These are phyloP conservation scores for Polylopha cassiicola DNA, from an alignment of 2,888 invertebrate species.

Conservation along the genomic window DNA sequence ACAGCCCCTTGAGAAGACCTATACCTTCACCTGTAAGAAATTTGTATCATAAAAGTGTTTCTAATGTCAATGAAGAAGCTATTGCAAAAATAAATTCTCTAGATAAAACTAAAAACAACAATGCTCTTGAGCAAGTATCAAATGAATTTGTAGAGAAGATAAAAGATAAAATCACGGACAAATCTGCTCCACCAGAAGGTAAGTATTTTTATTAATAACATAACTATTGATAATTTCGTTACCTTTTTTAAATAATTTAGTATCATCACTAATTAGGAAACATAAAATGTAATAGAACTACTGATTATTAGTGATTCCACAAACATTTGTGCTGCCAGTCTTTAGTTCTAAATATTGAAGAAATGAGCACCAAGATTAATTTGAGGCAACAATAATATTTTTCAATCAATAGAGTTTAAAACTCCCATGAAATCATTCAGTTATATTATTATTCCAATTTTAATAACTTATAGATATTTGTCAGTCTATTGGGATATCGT, in stretches of 20 bases:
- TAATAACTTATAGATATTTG: too few species aligned
- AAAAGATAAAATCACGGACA: conserved; percentile 19
- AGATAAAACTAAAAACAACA: neutral
- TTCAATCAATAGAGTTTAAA: too few species aligned
- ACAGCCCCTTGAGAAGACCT: conserved; percentile 34
- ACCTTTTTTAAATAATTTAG: neutral
- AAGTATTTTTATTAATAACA: conserved; percentile 28
- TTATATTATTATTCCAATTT: too few species aligned
- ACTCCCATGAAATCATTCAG: too few species aligned
- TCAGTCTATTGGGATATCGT: too few species aligned
- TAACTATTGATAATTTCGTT: neutral
- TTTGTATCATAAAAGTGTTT: conserved; percentile 31
- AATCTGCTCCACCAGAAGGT: conserved; percentile 44
- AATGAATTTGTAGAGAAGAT: neutral
- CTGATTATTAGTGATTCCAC: too few species aligned
- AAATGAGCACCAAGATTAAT: too few species aligned
- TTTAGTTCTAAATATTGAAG: too few species aligned
- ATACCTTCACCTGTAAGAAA: conserved; percentile 35
- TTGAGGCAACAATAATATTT: too few species aligned
- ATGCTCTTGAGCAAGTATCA: neutral
- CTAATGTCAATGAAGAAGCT: neutral
- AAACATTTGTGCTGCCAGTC: too few species aligned
- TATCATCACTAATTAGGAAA: too few species aligned
- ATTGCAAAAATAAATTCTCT: conserved; percentile 3
- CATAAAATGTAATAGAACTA: too few species aligned